Percentiles rank a stretch among this genome's conserved stretches.
Evolutionary conservation across 92 coral and sea anemone genomes (phyloP).

Genomic region (Paramuricea clavata): DNA sequence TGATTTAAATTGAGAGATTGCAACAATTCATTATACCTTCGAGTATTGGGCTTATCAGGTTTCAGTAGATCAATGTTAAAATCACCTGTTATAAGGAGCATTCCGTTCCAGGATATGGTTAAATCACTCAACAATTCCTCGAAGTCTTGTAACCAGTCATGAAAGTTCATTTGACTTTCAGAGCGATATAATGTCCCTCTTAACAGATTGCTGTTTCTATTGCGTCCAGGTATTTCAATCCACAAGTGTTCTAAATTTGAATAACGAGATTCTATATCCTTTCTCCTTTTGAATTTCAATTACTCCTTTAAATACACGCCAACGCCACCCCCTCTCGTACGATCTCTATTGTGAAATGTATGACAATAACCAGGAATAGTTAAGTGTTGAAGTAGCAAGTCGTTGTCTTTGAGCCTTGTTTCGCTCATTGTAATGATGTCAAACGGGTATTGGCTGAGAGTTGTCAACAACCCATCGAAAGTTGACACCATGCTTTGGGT

Average conservation of each 20-base stretch:
- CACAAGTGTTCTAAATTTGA: neutral
- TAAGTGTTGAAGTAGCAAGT: conserved; percentile 38
- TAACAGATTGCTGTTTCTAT: conserved; percentile 36
- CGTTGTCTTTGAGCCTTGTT: conserved; percentile 36
- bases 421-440: conserved; percentile 15
- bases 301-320: conserved; percentile 51
- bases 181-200: conserved; percentile 25
- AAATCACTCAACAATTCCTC: conserved; percentile 14
- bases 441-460: no score
- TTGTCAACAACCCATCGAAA: neutral
- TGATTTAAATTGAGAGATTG: conserved; percentile 44
- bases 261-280: neutral
- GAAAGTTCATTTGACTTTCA: conserved; percentile 25
- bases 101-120: conserved; percentile 40
- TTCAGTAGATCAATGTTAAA: conserved; percentile 29
- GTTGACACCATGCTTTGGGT: conserved; percentile 1
- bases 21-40: conserved; percentile 39
- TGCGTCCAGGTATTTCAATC: conserved; percentile 40
- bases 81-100: conserved; percentile 58
- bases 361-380: conserved; percentile 45
- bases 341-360: conserved; percentile 29
- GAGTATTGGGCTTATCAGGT: conserved; percentile 39
- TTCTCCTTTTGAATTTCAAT: conserved; percentile 38
- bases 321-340: conserved; percentile 32
- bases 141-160: neutral